phyloP scores from a whole-genome alignment of 2,888 invertebrate species.

The Ormyrus rosae region DNA sequence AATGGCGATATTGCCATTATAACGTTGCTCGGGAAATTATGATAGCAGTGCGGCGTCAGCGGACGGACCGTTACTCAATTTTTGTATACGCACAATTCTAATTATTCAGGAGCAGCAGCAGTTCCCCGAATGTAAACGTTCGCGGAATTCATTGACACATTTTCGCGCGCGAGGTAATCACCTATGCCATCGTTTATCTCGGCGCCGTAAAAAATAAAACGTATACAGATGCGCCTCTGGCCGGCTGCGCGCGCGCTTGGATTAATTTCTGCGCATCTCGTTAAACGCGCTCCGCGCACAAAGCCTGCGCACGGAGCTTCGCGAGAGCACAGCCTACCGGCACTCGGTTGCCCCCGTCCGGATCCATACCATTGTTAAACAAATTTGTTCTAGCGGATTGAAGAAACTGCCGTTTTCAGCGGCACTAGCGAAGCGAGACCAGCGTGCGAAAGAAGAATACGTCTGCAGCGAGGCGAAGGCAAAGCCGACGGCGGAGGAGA shows the following conservation, averaged over 20 bases:
- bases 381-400: constrained; percentile 50
- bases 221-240: not conserved
- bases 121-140: constrained; percentile 35
- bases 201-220: constrained; percentile 5
- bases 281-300: constrained; percentile 27
- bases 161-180: constrained; percentile 34
- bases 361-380: constrained; percentile 52
- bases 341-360: not conserved
- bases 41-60: no score
- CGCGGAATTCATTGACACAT: constrained; percentile 45
- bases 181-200: not conserved
- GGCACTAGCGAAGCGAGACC: constrained; percentile 47
- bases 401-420: constrained; percentile 52
- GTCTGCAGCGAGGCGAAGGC: constrained; percentile 16
- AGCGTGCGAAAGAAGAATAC: constrained; percentile 51
- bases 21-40: not conserved
- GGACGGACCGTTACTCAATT: constrained; percentile 34
- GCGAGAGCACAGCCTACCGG: no score
- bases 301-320: not conserved
- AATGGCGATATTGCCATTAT: not conserved
- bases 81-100: constrained; percentile 23
- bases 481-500: not conserved
- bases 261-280: constrained; percentile 43
- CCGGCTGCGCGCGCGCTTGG: not conserved
- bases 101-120: not conserved